These are phyloP conservation scores for Rotaria sp. DNA, from an alignment of 2,888 invertebrate genomes.

Conservation along the genomic window DNA sequence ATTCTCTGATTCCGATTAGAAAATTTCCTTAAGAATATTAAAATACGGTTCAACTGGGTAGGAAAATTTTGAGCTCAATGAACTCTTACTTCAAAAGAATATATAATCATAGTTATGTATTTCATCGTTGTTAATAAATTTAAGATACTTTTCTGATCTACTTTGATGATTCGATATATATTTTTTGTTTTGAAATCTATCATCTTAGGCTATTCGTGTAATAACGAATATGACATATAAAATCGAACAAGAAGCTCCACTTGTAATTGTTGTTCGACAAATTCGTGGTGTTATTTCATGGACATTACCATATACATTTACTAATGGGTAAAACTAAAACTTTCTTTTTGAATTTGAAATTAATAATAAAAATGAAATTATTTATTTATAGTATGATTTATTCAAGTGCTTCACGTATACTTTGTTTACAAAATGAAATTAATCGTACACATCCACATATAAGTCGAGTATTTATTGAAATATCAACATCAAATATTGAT, in stretches of 20 bases:
- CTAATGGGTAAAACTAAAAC: not conserved
- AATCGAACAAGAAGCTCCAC: constrained; percentile 32
- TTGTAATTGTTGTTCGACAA: constrained; percentile 37
- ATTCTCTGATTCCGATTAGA: too few relatives aligned
- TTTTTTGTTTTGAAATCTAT: not conserved
- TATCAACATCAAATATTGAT: constrained; percentile 13
- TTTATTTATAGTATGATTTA: not conserved
- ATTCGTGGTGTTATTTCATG: constrained; percentile 37
- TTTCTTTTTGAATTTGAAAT: not conserved
- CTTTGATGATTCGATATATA: too few relatives aligned
- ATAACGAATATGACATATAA: constrained; percentile 14
- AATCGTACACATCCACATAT: not conserved
- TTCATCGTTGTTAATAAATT: too few relatives aligned
- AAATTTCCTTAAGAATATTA: too few relatives aligned
- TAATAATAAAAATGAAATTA: not conserved
- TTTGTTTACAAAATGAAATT: constrained; percentile 24
- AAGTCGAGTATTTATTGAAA: constrained; percentile 3
- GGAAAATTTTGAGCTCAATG: too few relatives aligned
- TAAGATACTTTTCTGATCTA: too few relatives aligned
- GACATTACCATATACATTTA: constrained; percentile 36
- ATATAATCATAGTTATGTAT: too few relatives aligned
- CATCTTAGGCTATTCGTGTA: not conserved
- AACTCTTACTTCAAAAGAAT: too few relatives aligned
- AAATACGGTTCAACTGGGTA: too few relatives aligned
- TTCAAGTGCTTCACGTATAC: constrained; percentile 7